phyloP scores from a whole-genome alignment of 2,113 vertebrate species.

The Rhinogobius similis region DNA sequence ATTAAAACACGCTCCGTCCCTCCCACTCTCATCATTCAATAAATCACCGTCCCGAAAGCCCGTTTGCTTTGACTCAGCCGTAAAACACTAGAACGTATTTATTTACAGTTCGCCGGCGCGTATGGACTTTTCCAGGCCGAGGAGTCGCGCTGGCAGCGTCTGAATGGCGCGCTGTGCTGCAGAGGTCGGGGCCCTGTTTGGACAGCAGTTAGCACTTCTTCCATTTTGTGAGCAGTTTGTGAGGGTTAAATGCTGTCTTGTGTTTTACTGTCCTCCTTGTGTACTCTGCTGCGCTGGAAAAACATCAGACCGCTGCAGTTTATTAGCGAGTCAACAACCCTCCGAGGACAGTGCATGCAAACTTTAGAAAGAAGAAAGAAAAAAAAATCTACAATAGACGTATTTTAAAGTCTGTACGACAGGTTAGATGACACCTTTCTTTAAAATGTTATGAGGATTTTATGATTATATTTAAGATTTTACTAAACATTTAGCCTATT shows the following conservation, averaged over 20 bases:
- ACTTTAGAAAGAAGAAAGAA: no score
- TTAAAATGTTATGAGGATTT: no score
- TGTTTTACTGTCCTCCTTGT: constrained; percentile 31
- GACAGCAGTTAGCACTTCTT: constrained; percentile 62
- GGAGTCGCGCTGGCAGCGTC: constrained; percentile 51
- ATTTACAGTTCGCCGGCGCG: constrained; percentile 55
- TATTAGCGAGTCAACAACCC: neutral
- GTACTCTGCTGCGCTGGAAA: neutral
- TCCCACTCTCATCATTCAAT: constrained; percentile 59
- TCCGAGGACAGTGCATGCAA: no score
- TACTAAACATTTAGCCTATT: no score
- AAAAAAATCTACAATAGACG: no score
- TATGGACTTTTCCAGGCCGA: constrained; percentile 44
- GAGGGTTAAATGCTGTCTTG: constrained; percentile 30
- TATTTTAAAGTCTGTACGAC: no score
- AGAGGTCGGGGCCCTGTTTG: constrained; percentile 31
- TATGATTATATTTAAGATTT: no score
- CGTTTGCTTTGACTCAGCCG: constrained; percentile 52
- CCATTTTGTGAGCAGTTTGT: constrained; percentile 19
- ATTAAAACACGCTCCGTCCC: constrained; percentile 50
- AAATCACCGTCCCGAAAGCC: constrained; percentile 56
- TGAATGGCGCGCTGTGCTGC: constrained; percentile 56
- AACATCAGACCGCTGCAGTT: neutral
- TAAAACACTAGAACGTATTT: constrained; percentile 62
- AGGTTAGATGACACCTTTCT: no score